Evolutionary conservation across 2,888 invertebrate species (phyloP), one percentile per base, ranked within the genome.

Genomic region (Aporophyla lueneburgensis): DNA sequence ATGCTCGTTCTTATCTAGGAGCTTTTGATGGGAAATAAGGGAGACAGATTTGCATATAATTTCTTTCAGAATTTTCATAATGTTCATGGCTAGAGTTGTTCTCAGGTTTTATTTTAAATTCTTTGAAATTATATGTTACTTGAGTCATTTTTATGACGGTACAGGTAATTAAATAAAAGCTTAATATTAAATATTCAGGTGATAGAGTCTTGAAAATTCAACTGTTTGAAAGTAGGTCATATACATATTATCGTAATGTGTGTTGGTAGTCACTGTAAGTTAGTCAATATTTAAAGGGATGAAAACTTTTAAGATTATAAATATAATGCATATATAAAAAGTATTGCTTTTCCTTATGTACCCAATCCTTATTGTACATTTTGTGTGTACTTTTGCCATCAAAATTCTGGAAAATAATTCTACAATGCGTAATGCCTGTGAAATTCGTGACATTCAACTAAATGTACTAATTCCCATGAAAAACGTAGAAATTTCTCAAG

Each of bases 391-490:
- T 7, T 46, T 33, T 73, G 24, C 66, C 69, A 56, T 53, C n/a
- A 24, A 67, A 76, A 49, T 73, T 54, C 59, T 59, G 3, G 19
- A 75, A 75, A 65, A 56, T 43, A 43, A 71, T 73, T 59, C 49
- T 62, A 58, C 43, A 59, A 73, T 77, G 67, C 67, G 78, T 87
- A 86, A 86, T 62, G 27, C 62, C 68, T 59, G 27, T 43, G 53
- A 76, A n/a, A 69, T 82, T 84, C 62, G 78, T 77, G 76, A 81
- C 62, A 81, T 82, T 73, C 62, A 71, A 71, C 53, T n/a, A 76
- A 82, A 73, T 74, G 77, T 74, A 68, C 59, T 6, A 85, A 80
- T 80, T 88, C 83, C 85, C 71, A 49, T 83, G 88, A 79, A 88
- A 77, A 87, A 73, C 67, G 46, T 76, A 68, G 72, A 81, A 65